Evolutionary conservation across 2,888 invertebrate genomes (phyloP), one percentile per base, ranked within the genome.

Genomic region (Sthenelais limicola): DNA sequence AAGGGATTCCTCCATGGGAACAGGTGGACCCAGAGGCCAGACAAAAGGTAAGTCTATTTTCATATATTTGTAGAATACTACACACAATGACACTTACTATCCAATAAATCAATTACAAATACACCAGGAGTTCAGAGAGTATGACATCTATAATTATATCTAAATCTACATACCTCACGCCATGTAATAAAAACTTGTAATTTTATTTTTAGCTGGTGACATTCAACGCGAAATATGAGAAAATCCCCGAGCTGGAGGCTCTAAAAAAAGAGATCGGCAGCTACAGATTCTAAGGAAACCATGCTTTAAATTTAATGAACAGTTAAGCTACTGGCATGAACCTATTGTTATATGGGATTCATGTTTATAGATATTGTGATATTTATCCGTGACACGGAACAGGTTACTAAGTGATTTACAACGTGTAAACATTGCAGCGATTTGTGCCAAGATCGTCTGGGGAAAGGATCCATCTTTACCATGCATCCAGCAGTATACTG

Each of bases 191-290:
- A 48, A n/a, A 48, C 48, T 48, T 48, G 48, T 21, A 9, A 7
- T 3, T 24, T 2, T 30, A 9, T n/a, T 54, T 56, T 7, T 33
- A 56, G 56, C 56, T 56, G 4, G 56, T 56, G n/a, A 56, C 56
- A 24, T 56, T 56, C 32, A 56, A 56, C 56, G 33, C 56, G 3
- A 56, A 56, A 15, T 56, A 56, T 21, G 3, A 28, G 28, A 56
- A 56, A 33, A 56, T 56, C 15, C 56, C 56, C 12, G 56, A 56
- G 30, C 32, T 30, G 30, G 56, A 56, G 56, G 56, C 56, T 3
- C 30, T 56, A n/a, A 28, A 21, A 33, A 56, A 56, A 33, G 56
- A 56, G 56, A 56, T 56, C 32, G 56, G 56, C 30, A 56, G 56
- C 56, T 56, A 56, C 56, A 56, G 33, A 24, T 21, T 24, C 52